These are phyloP conservation scores for Spisula subtruncata DNA, from an alignment of 2,888 invertebrate genomes.

Conservation along the genomic window DNA sequence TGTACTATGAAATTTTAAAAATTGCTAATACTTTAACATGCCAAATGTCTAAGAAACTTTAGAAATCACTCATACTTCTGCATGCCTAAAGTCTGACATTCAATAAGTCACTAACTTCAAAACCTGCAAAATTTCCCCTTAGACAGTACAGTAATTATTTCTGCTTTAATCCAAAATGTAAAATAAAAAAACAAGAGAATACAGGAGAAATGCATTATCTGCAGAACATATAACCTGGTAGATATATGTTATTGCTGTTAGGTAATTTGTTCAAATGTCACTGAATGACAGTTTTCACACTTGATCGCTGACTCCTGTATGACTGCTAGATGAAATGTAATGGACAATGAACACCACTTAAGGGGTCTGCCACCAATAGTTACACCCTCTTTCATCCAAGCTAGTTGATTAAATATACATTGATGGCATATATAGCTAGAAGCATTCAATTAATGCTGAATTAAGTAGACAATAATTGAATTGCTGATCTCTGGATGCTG, in stretches of 20 bases:
- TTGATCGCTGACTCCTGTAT: background rate
- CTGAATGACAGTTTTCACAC: constrained; percentile 2
- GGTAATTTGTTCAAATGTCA: constrained; percentile 19
- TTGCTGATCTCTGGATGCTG: constrained; percentile 26
- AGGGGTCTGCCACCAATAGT: background rate
- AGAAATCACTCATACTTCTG: no score
- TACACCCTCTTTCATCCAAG: background rate
- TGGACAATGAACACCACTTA: background rate
- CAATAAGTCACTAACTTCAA: no score
- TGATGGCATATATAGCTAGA: constrained; percentile 26
- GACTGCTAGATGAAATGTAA: background rate
- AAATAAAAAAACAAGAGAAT: constrained; percentile 1
- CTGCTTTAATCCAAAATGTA: background rate
- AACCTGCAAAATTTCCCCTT: background rate
- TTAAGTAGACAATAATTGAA: constrained; percentile 37
- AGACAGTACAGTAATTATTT: constrained; percentile 6
- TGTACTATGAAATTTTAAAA: no score
- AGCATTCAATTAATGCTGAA: constrained; percentile 29
- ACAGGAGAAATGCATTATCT: constrained; percentile 27
- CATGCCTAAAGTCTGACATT: no score
- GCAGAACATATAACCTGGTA: background rate
- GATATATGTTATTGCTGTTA: background rate
- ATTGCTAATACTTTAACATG: no score
- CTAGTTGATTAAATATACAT: constrained; percentile 38
- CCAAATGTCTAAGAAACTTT: no score